phyloP scores from a whole-genome alignment of 2,113 vertebrate species.

The Alethe diademata region DNA sequence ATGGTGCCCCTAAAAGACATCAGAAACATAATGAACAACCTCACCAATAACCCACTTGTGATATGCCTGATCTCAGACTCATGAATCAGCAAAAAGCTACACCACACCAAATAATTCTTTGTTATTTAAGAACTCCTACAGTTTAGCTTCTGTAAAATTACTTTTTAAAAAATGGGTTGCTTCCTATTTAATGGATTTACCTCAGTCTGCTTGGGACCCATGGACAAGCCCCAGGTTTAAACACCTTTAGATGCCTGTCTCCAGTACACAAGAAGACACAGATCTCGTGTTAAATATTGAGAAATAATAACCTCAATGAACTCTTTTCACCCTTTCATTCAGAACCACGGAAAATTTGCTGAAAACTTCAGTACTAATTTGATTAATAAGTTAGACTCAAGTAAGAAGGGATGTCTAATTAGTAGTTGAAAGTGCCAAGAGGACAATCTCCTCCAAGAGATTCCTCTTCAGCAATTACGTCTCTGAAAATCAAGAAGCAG shows the following conservation, averaged over 20 bases:
- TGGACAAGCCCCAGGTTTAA: background rate
- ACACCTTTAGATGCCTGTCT: background rate
- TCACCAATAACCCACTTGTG: background rate
- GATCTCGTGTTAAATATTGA: background rate
- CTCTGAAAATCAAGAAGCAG: background rate
- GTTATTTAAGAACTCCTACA: background rate
- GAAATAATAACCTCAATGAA: background rate
- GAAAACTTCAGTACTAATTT: background rate
- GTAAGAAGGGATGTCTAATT: background rate
- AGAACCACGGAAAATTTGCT: background rate
- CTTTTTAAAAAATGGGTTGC: accelerated
- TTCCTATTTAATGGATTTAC: background rate
- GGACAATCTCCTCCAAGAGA: background rate
- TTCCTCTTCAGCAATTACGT: background rate
- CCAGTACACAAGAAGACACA: background rate
- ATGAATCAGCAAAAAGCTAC: background rate
- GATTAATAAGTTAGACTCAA: background rate
- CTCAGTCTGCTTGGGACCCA: background rate
- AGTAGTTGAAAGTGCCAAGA: background rate
- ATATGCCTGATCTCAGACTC: background rate
- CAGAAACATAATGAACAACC: background rate
- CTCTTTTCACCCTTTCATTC: background rate
- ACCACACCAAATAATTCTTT: background rate
- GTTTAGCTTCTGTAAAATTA: background rate
- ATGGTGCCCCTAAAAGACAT: background rate